Evolutionary conservation across 2,797 vertebrate genomes (phyloP).

Genomic region (Danio kyathit): DNA sequence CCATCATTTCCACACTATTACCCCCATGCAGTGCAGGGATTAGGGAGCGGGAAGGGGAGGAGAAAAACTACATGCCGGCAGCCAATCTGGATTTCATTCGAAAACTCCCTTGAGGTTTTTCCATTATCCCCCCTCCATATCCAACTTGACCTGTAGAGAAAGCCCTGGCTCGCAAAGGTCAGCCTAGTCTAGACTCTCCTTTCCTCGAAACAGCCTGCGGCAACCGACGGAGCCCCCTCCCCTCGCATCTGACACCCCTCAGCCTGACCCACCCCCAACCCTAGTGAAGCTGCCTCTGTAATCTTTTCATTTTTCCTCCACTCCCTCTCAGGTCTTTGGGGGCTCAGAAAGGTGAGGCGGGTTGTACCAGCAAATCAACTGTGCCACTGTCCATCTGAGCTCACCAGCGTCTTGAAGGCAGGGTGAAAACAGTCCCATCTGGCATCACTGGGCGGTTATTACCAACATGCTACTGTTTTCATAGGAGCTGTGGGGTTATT

Average conservation of each 20-base stretch:
- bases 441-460: constrained; percentile 51
- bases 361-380: constrained; percentile 77
- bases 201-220: constrained; percentile 71
- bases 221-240: constrained; percentile 64
- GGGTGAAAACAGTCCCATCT: constrained; percentile 62
- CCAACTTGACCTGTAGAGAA: constrained; percentile 82
- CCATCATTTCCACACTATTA: constrained; percentile 83
- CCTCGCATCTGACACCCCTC: constrained; percentile 66
- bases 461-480: constrained; percentile 54
- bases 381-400: constrained; percentile 72
- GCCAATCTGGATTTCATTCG: constrained; percentile 83
- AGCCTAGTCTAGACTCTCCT: constrained; percentile 84
- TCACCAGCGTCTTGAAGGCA: constrained; percentile 59
- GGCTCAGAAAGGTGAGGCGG: constrained; percentile 73
- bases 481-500: constrained; percentile 43
- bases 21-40: constrained; percentile 79
- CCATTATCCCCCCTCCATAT: constrained; percentile 87
- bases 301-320: constrained; percentile 84
- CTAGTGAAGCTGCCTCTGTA: constrained; percentile 72
- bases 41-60: constrained; percentile 68
- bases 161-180: constrained; percentile 86
- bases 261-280: constrained; percentile 63
- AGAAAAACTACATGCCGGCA: constrained; percentile 76
- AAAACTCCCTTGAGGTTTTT: constrained; percentile 88
- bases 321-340: constrained; percentile 78